phyloP scores from a whole-genome alignment of 2,888 invertebrate genomes.

The Quadroppia sp. region DNA sequence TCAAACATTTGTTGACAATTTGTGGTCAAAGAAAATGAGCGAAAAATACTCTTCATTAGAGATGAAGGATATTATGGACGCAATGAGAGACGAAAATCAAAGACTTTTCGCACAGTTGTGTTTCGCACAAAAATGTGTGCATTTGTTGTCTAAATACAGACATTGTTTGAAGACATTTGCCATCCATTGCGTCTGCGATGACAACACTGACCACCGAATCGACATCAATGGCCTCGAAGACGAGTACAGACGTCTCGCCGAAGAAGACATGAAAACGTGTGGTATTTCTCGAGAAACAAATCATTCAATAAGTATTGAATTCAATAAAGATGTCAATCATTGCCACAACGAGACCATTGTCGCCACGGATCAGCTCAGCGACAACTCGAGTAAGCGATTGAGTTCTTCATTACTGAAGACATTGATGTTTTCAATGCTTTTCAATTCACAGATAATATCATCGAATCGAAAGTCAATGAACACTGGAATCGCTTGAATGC shows the following conservation, averaged over 20 bases:
- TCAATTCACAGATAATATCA: not conserved
- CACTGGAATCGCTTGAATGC: not conserved
- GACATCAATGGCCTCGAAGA: not conserved
- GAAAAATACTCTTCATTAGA: not conserved
- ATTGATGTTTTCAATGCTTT: too few relatives aligned
- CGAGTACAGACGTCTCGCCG: not conserved
- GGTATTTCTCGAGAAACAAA: not conserved
- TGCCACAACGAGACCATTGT: too few relatives aligned
- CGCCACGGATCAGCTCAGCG: too few relatives aligned
- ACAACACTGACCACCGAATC: not conserved
- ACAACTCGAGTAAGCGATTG: too few relatives aligned
- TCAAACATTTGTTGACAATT: not conserved
- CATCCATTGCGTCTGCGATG: conserved; percentile 4
- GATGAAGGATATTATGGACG: conserved; percentile 7
- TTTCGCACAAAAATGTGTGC: conserved; percentile 23
- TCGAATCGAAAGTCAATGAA: not conserved
- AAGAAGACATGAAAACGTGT: not conserved
- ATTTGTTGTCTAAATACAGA: conserved; percentile 21
- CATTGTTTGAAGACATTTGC: conserved; percentile 1
- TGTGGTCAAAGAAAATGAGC: not conserved
- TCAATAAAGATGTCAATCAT: not conserved
- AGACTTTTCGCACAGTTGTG: conserved; percentile 11
- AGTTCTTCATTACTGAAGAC: too few relatives aligned
- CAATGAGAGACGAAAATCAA: conserved; percentile 3
- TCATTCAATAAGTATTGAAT: not conserved